Evolutionary conservation across 37 sponge, comb jelly and placozoan species (phyloP), one percentile per base, ranked within the genome.

Genomic region (Corticium candelabrum): DNA sequence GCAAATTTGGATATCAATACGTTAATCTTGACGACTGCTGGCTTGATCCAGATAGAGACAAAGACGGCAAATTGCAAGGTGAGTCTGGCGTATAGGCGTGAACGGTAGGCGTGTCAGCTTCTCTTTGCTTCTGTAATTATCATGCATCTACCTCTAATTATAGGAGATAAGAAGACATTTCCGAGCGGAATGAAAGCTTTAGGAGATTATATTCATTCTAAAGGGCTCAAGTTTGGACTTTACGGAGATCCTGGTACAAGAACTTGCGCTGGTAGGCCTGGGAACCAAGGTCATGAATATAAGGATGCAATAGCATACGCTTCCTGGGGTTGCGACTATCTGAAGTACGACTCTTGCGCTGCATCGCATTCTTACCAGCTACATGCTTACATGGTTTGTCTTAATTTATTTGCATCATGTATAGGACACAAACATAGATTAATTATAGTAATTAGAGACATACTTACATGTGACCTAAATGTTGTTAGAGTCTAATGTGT

Each of bases 21-120:
- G 89, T 91, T 34, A 91, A 91, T 50, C 34, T 91, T 36, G 90
- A 90, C 71, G 92, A 94, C 80, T 94, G 94, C 70, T 94, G 94
- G 94, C 76, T 77, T 15, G 38, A 21, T 41, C 5, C 73, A 15
- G 36, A 70, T 4, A 7, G 73, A 4, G 31, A 70, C 73, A 30
- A 7, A 7, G 31, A 7, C 4, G 73, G 73, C 5, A 29, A 70
- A 30, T 32, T 70, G 33, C 73, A 70, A 70, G 73, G 29, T 70
- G 21, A 50, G 21, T 50, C 11, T 50, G n/a, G n/a, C n/a, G n/a
- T n/a, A n/a, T n/a, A n/a, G n/a, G n/a, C n/a, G n/a, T n/a, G n/a
- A n/a, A n/a, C n/a, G n/a, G n/a, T n/a, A n/a, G n/a, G n/a, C n/a
- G n/a, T n/a, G n/a, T n/a, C n/a, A n/a, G n/a, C n/a, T n/a, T n/a